Conservation (phyloP, 37 sponge, comb jelly and placozoan genomes). For the Cladorhizidae sp. region DNA sequence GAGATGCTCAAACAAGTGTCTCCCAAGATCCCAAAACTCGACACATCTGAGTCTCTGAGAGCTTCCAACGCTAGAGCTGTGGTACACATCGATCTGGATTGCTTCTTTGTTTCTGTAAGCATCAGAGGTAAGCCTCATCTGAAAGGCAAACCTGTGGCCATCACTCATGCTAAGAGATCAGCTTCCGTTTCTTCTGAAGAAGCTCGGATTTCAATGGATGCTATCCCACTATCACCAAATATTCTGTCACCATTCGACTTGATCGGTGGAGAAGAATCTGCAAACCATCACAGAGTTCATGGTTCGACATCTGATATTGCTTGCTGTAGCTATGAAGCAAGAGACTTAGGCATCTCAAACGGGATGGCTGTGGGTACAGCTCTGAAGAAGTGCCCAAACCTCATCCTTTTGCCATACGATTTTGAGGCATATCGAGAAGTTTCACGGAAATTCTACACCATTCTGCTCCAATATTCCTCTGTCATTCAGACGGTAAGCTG, state of each 20-base stretch:
- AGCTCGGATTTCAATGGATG: not conserved
- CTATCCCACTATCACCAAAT: not conserved
- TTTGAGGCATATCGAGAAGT: conserved; percentile 80
- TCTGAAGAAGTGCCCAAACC: conserved; percentile 80
- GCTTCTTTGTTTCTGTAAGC: conserved; percentile 91
- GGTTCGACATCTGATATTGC: conserved; percentile 85
- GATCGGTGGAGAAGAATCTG: not conserved
- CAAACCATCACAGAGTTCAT: not conserved
- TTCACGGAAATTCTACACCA: conserved; percentile 71
- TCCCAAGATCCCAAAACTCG: conserved; percentile 27
- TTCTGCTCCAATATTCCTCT: conserved; percentile 58
- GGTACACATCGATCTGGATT: conserved; percentile 92
- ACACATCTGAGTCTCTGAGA: conserved; percentile 20
- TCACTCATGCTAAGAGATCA: conserved; percentile 71
- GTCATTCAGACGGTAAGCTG: conserved; percentile 89
- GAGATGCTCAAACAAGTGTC: conserved; percentile 22
- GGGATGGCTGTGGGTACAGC: conserved; percentile 90
- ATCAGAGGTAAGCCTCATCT: conserved; percentile 59
- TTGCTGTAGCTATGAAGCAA: conserved; percentile 90
- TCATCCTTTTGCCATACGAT: conserved; percentile 83
- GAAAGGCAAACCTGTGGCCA: conserved; percentile 84
- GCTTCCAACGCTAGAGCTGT: conserved; percentile 15
- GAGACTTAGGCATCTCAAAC: conserved; percentile 76
- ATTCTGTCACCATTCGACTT: not conserved
- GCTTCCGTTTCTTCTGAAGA: not conserved